Base-by-base conservation (phyloP, 2,888 invertebrate genomes). In the Calameuta pallipes region DNA sequence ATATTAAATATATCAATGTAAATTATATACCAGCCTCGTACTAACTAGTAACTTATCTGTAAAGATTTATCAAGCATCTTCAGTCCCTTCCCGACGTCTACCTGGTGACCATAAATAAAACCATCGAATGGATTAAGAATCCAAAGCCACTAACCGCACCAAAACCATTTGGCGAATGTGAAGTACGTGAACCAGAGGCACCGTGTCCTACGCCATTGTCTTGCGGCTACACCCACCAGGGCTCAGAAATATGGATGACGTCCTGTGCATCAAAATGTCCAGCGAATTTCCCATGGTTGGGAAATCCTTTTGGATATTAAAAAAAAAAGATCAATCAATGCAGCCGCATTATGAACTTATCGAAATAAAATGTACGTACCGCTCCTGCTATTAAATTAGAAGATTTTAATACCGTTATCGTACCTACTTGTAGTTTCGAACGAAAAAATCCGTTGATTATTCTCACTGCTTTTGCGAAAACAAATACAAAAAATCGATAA, bases 111-210 rank as follows among this genome's bases (percentile, higher is more conserved):
- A 85, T 92, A 0, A 84, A 87, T 11, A 92, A 93, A 81, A 94
- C 93, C 0, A 87, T 94, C 11, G 92, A 94, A 73, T 95, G 94
- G 94, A 91, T 94, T 0, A 92, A 92, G 85, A 91, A 93, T 76
- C 94, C 95, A 0, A 86, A 92, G 0, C 91, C 93, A 0, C 33
- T 94, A 0, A 80, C 89, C 0, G 80, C 87, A 4, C 77, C 81
- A 73, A 79, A 78, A 75, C 84, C 83, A 92, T 76, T 84, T 93
- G 82, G 82, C 70, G 37, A 78, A 74, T 69, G 86, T 88, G 23
- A 92, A 89, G 89, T 85, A 86, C 75, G 82, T 75, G 75, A 81
- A 76, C 80, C 89, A 85, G 77, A 85, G 80, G 35, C 81, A 30
- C 77, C 83, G 30, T 81, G 84, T n/a, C 90, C 90, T 76, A 78